phyloP scores from a whole-genome alignment of 2,888 invertebrate species.

The Drosophila paracracens region DNA sequence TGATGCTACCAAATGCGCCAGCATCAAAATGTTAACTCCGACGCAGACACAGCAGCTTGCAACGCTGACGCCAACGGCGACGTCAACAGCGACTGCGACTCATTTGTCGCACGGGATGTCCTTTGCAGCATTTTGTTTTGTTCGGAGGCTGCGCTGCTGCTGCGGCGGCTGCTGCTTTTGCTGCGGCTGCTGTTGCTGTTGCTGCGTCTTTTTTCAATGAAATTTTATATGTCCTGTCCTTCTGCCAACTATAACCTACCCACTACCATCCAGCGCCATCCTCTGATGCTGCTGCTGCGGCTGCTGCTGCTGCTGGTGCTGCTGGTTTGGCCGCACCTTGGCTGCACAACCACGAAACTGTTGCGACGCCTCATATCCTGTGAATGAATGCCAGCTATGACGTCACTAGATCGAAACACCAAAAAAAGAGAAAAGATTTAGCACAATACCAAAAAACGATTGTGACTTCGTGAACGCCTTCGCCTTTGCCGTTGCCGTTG shows the following conservation, averaged over 20 bases:
- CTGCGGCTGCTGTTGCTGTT: background rate
- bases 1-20: conserved; percentile 79
- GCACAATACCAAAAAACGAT: background rate
- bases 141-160: conserved; percentile 8
- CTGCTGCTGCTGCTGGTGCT: background rate
- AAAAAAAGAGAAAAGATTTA: background rate
- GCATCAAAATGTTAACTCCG: conserved; percentile 75
- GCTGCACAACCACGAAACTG: conserved; percentile 14
- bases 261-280: background rate
- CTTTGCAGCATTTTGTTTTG: conserved; percentile 55
- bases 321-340: conserved; percentile 35
- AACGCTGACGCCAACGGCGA: conserved; percentile 53
- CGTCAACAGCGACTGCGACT: conserved; percentile 9
- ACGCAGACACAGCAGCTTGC: conserved; percentile 70
- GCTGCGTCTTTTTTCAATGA: conserved; percentile 65
- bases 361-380: conserved; percentile 67
- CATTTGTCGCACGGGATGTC: conserved; percentile 59
- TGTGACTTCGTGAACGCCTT: conserved; percentile 8
- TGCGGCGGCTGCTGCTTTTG: conserved; percentile 5
- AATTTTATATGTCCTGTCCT: conserved; percentile 44
- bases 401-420: conserved; percentile 65
- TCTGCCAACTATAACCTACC: conserved; percentile 13
- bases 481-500: background rate
- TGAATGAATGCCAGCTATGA: conserved; percentile 84
- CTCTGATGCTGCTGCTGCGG: background rate